Conservation (phyloP, 2,888 invertebrate species). For the Scaptomyza flava region DNA sequence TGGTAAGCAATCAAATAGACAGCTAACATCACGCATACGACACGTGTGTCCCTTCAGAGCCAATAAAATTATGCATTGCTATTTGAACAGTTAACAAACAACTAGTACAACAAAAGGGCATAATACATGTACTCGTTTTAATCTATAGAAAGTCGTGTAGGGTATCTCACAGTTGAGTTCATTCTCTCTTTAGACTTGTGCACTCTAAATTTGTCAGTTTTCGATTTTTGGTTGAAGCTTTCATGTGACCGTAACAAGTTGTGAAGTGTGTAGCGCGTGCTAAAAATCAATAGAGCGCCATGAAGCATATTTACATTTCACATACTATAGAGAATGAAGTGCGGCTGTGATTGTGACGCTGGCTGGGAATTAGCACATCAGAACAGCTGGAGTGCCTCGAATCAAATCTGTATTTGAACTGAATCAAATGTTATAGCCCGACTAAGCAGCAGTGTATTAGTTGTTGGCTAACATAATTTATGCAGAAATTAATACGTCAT, state of each 20-base stretch:
- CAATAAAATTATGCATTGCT: slow-evolving; percentile 40
- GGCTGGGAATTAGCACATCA: slow-evolving; percentile 38
- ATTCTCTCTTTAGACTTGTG: neutral
- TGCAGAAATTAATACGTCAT: slow-evolving; percentile 53
- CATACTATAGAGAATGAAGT: slow-evolving; percentile 6
- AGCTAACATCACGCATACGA: slow-evolving; percentile 10
- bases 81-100: slow-evolving; percentile 32
- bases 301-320: slow-evolving; percentile 21
- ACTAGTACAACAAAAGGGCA: neutral
- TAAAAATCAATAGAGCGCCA: slow-evolving; percentile 14
- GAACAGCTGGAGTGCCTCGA: slow-evolving; percentile 33
- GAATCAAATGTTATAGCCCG: slow-evolving; percentile 37
- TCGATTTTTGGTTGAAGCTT: slow-evolving; percentile 24
- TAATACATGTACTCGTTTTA: too few species aligned
- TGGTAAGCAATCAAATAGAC: slow-evolving; percentile 2
- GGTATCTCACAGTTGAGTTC: neutral
- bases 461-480: slow-evolving; percentile 48
- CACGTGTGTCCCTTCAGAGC: slow-evolving; percentile 8
- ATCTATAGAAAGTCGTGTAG: neutral
- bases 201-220: slow-evolving; percentile 26
- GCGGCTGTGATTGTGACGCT: neutral
- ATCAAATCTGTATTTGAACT: slow-evolving; percentile 30
- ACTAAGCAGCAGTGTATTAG: slow-evolving; percentile 7
- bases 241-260: slow-evolving; percentile 36
- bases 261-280: slow-evolving; percentile 16